Conservation (phyloP, 2,888 invertebrate genomes). For the Lasioglossum zephyrum region DNA sequence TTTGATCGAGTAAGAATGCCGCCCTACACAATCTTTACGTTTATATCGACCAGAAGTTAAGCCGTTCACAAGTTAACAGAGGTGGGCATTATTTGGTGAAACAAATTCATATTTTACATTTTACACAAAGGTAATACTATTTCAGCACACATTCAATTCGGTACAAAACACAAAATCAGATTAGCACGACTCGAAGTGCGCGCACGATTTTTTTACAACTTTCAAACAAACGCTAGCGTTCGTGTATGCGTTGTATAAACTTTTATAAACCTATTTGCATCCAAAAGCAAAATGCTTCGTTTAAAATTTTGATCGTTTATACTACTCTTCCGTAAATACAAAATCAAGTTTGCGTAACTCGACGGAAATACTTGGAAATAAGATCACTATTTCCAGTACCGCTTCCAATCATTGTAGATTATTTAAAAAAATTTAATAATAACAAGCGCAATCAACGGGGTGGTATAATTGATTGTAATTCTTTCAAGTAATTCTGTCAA, state of each 20-base stretch:
- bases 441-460: neutral
- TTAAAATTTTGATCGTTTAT: neutral
- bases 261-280: conserved; percentile 1
- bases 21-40: conserved; percentile 1
- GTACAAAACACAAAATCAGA: neutral
- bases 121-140: neutral
- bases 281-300: neutral
- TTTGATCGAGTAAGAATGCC: conserved; percentile 2
- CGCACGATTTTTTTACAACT: neutral
- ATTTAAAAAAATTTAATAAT: neutral
- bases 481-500: neutral
- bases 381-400: neutral
- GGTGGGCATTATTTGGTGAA: too few relatives aligned
- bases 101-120: neutral
- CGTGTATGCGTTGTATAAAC: neutral
- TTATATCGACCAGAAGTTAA: neutral
- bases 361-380: neutral
- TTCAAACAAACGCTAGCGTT: neutral
- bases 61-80: neutral
- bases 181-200: neutral
- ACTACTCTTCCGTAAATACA: neutral
- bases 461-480: neutral
- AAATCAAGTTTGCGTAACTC: neutral
- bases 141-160: neutral
- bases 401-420: neutral